Conservation (phyloP, 2,888 invertebrate species). For the Leptarthrus brevirostris region DNA sequence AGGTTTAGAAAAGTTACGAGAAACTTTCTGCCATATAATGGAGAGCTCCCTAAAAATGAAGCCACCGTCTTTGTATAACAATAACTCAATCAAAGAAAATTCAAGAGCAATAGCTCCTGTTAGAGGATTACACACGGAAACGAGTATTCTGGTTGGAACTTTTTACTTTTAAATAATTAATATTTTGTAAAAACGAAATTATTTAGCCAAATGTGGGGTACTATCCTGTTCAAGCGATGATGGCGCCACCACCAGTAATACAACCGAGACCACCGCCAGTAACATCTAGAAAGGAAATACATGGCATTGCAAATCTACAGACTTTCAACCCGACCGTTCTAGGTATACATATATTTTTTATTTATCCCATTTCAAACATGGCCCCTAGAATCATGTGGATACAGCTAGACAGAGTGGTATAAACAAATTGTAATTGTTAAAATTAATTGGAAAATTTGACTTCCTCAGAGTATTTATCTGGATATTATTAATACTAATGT, state of each 20-base stretch:
- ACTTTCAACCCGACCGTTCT: not conserved
- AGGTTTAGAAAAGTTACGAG: conserved; percentile 2
- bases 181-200: not conserved
- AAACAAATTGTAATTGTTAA: no score
- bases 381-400: no score
- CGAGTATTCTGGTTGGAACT: not conserved
- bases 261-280: not conserved
- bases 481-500: no score
- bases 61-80: not conserved
- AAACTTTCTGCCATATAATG: conserved; percentile 14
- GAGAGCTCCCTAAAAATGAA: not conserved
- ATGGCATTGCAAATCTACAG: not conserved
- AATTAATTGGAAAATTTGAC: no score
- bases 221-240: not conserved
- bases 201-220: conserved; percentile 1
- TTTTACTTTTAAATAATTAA: not conserved
- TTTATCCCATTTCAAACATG: no score
- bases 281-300: not conserved
- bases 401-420: no score
- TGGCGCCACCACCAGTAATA: conserved; percentile 5
- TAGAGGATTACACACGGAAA: not conserved
- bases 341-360: not conserved
- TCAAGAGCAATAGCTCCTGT: not conserved
- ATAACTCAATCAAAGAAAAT: conserved; percentile 6
- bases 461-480: no score